phyloP scores from a whole-genome alignment of 1,140 invertebrate genomes.

The Asobara japonica region DNA sequence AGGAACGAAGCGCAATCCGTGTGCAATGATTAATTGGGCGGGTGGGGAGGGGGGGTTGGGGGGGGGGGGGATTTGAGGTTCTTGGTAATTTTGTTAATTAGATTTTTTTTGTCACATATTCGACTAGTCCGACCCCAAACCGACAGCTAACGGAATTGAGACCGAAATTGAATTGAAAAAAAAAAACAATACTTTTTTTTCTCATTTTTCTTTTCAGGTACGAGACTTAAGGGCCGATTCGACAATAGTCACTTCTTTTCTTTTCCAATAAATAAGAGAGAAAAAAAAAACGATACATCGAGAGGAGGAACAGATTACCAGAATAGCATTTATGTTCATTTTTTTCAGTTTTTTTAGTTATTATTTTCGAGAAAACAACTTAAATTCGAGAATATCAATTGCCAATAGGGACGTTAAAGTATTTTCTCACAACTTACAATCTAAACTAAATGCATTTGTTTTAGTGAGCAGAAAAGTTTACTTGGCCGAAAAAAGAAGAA shows the following conservation, averaged over 20 bases:
- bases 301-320: not conserved
- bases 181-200: not conserved
- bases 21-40: not conserved
- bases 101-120: not conserved
- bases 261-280: not conserved
- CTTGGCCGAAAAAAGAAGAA: constrained; percentile 3
- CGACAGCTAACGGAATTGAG: constrained; percentile 16
- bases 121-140: constrained; percentile 29
- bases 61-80: not conserved
- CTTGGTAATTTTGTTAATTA: not conserved
- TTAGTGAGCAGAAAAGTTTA: constrained; percentile 23
- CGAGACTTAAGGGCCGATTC: constrained; percentile 33
- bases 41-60: no score
- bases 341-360: not conserved
- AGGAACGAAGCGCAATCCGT: constrained; percentile 17
- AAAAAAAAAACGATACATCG: not conserved
- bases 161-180: constrained; percentile 11
- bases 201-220: constrained; percentile 32
- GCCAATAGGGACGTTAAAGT: not conserved
- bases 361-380: not conserved
- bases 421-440: not conserved
- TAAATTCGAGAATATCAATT: constrained; percentile 18
- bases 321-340: no score
- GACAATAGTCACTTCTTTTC: constrained; percentile 4
- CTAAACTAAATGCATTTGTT: constrained; percentile 26